These are phyloP conservation scores for Xiphophorus couchianus DNA, from an alignment of 2,113 vertebrate genomes.

Conservation along the genomic window DNA sequence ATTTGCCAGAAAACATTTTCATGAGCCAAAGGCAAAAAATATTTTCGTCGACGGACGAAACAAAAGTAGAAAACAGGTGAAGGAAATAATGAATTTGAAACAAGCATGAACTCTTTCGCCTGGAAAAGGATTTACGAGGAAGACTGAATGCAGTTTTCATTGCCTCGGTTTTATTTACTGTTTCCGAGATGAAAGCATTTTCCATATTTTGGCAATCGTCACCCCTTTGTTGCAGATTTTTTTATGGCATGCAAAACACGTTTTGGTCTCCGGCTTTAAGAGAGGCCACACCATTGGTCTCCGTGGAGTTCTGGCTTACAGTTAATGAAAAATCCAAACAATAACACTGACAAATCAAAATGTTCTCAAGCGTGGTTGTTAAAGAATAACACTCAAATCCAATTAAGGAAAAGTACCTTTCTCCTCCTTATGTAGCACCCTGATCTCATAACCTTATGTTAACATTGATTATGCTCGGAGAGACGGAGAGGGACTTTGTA, in stretches of 20 bases:
- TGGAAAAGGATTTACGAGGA: not conserved
- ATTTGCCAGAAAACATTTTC: not conserved
- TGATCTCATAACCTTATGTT: slow-evolving; percentile 70
- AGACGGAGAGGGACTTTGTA: slow-evolving; percentile 50
- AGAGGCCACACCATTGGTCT: slow-evolving; percentile 37
- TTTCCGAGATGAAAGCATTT: slow-evolving; percentile 18
- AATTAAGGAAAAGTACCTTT: slow-evolving; percentile 60
- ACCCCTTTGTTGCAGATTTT: slow-evolving; percentile 10
- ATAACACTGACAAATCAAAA: slow-evolving; percentile 22
- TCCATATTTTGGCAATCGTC: slow-evolving; percentile 11
- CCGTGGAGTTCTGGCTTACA: slow-evolving; percentile 21
- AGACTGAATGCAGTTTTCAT: not conserved
- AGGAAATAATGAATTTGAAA: not conserved
- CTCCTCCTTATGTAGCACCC: slow-evolving; percentile 40
- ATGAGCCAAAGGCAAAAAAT: not conserved
- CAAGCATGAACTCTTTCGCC: not conserved
- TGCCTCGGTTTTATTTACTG: slow-evolving; percentile 6
- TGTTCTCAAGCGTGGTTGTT: slow-evolving; percentile 36
- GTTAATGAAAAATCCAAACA: slow-evolving; percentile 17
- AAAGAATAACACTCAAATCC: slow-evolving; percentile 58
- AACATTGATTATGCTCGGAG: slow-evolving; percentile 59
- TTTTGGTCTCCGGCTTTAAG: slow-evolving; percentile 32
- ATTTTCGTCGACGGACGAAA: not conserved
- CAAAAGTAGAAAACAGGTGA: not conserved
- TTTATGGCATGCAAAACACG: not conserved